Evolutionary conservation across 2,888 invertebrate genomes (phyloP), one percentile per base, ranked within the genome.

Genomic region (Ochropleura plecta): DNA sequence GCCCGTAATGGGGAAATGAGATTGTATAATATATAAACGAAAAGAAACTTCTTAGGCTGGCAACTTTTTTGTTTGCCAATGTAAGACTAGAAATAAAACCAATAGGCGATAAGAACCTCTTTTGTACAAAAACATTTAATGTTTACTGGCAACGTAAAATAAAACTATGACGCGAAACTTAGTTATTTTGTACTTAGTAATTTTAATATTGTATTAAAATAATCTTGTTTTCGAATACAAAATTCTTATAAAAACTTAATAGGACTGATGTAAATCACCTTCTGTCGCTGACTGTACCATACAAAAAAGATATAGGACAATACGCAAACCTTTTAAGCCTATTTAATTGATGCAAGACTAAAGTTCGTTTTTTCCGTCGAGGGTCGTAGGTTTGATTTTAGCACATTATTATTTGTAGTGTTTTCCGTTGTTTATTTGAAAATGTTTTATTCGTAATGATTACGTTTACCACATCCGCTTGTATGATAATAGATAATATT

Each of bases 381-480:
- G 44, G 4, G 16, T 67, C 8, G 20, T 18, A 18, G 30, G 70
- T 60, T 60, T 12, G 57, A 60, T 53, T 49, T 59, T 42, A 30
- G 0, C 3, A 53, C 6, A 44, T 18, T 46, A 44, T 18, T 1
- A 46, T 30, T 59, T 18, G n/a, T 16, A 16, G 5, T 8, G 18
- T 49, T 51, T 51, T n/a, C 14, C n/a, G 12, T 49, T 18, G 42
- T 46, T 49, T 64, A 6, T 74, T 49, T 63, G 0, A 14, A 30
- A 40, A 46, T 6, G 12, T 16, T 49, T n/a, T 0, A 10, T 16
- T 59, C 46, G 7, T 3, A 44, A 55, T 51, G 49, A 62, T 57
- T 9, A 40, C 20, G 30, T 30, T 18, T 9, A 77, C 76, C 76
- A 70, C 78, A 77, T 77, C 78, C 78, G 55, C 42, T 68, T 0